Base-by-base conservation (phyloP, 2,797 vertebrate genomes). In the Phataginus tricuspis region DNA sequence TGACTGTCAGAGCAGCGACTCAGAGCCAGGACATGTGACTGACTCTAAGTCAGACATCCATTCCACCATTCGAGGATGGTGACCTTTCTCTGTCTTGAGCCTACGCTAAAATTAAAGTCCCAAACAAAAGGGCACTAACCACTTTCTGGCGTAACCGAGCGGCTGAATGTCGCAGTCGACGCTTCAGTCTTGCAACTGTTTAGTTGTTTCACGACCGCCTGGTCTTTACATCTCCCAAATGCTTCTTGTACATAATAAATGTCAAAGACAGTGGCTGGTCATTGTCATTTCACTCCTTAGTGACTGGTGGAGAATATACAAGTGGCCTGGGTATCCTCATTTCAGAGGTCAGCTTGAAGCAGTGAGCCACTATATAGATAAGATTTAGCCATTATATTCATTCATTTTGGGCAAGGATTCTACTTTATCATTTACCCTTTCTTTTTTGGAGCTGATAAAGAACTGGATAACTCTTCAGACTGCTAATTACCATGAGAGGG, bases 31-130 rank as follows among this genome's bases (percentile, higher is more conserved):
- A 42, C 49, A 69, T 57, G 23, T 3, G 59, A 90, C 51, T 3
- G 59, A 90, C 51, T 95, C 59, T 80, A 92, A 82, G 29, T 72
- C 69, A 75, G 51, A 68, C 66, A 82, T 19, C 82, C 72, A 69
- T 29, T 42, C 78, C 45, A 18, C 51, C 31, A 15, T 77, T 80
- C 23, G 59, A 90, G 75, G n/a, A n/a, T 9, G 13, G 45, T 95
- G 92, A 37, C 63, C 88, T 94, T 92, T 96, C 83, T 68, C 13
- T 86, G 34, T 29, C 68, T 75, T 59, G 39, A 82, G 31, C 59
- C 82, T 51, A 29, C 72, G 80, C 63, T 59, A 86, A n/a, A 97
- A 96, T 90, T 95, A 69, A 96, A 96, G 74, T 75, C 37, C 83
- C 78, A 63, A 37, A 91, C 18, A 49, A 91, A 93, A 96, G 90